Evolutionary conservation across 2,113 vertebrate genomes (phyloP).

Genomic region (Pelecanoides urinatrix): DNA sequence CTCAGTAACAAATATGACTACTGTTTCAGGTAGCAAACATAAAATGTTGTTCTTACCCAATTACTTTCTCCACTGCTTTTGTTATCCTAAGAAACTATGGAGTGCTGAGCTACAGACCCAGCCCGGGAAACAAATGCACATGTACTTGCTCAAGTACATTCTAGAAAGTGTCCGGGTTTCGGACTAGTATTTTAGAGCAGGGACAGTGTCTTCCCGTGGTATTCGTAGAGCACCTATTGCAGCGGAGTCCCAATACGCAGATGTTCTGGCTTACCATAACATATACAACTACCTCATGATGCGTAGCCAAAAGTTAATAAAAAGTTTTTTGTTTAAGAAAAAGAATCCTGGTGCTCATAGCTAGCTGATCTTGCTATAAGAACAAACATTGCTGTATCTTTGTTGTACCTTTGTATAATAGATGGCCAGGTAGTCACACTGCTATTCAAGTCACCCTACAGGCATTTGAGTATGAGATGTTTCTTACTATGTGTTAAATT

Average conservation of each 20-base stretch:
- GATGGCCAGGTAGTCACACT: not conserved
- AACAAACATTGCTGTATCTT: not conserved
- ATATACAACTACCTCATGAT: not conserved
- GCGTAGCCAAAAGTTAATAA: not conserved
- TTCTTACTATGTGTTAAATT: not conserved
- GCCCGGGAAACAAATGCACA: not conserved
- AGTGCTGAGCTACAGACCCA: not conserved
- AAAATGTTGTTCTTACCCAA: not conserved
- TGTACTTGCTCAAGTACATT: fast-evolving
- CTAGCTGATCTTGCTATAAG: not conserved
- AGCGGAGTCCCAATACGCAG: not conserved
- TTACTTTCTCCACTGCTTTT: not conserved
- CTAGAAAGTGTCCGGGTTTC: not conserved
- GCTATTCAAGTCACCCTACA: not conserved
- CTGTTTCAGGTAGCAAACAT: not conserved
- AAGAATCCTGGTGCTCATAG: not conserved
- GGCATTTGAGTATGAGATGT: not conserved
- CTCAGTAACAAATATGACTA: not conserved
- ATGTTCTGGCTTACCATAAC: not conserved
- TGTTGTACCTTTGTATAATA: not conserved
- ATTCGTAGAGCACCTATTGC: not conserved
- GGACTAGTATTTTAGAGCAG: not conserved
- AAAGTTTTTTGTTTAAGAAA: not conserved
- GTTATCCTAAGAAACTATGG: not conserved
- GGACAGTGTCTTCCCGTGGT: not conserved